Percentiles rank a stretch among this genome's conserved stretches.
phyloP scores from a whole-genome alignment of 2,888 invertebrate species.

The Cerastoderma edule region DNA sequence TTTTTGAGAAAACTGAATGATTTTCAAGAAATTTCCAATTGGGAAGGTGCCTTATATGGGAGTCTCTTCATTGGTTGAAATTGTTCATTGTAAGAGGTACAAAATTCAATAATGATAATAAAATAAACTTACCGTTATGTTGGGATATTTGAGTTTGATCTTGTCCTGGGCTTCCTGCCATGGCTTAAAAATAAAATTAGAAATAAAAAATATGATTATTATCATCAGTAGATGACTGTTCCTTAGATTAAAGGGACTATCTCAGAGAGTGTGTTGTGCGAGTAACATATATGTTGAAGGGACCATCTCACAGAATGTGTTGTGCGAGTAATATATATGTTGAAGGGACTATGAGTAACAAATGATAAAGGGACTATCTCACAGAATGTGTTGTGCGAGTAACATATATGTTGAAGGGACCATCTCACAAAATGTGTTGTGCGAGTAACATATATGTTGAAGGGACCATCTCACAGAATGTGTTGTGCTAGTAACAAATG shows the following conservation, averaged over 20 bases:
- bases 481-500: too few species aligned
- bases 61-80: background rate
- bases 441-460: too few species aligned
- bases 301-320: background rate
- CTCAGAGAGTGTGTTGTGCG: background rate
- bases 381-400: too few species aligned
- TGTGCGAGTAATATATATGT: background rate
- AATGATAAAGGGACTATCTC: background rate
- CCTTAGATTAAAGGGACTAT: background rate
- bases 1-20: too few species aligned
- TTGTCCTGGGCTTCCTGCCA: slow-evolving; percentile 71
- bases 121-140: slow-evolving; percentile 64
- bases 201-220: background rate
- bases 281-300: background rate
- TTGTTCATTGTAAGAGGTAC: background rate
- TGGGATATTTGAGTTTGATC: slow-evolving; percentile 69
- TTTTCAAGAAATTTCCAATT: background rate
- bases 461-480: too few species aligned
- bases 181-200: slow-evolving; percentile 57
- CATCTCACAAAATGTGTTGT: too few species aligned
- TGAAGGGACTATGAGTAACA: background rate
- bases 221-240: background rate
- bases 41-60: background rate
- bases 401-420: too few species aligned
- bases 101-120: background rate